These are phyloP conservation scores for Bergia puertoricense DNA, from an alignment of 92 coral and sea anemone species.

Conservation along the genomic window DNA sequence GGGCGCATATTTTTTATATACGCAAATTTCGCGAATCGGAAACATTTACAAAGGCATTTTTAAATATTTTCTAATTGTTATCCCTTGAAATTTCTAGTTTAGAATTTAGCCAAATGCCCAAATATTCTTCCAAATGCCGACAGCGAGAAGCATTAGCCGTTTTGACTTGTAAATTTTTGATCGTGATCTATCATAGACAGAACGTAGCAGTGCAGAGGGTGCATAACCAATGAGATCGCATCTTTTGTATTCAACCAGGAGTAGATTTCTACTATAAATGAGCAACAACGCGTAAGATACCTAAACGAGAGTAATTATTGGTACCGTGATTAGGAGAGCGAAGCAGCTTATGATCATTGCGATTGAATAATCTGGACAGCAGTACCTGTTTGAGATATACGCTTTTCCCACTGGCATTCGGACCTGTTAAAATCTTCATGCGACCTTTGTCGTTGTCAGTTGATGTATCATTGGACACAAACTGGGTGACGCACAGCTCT, in stretches of 20 bases:
- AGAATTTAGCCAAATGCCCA: neutral
- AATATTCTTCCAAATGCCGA: neutral
- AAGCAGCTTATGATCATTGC: neutral
- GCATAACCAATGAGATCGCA: neutral
- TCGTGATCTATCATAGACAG: neutral
- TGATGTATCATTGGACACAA: slow-evolving; percentile 91
- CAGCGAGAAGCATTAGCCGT: neutral
- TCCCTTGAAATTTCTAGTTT: neutral
- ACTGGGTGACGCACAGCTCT: slow-evolving; percentile 94
- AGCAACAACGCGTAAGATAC: neutral
- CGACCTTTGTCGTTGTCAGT: slow-evolving; percentile 73
- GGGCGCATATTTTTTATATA: neutral
- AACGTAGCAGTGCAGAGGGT: too few species aligned
- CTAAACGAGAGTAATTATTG: too few species aligned
- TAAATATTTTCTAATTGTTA: too few species aligned
- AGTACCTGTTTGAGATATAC: slow-evolving; percentile 95
- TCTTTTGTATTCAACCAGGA: neutral
- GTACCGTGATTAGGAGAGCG: neutral
- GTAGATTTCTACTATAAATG: neutral
- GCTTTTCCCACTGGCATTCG: slow-evolving; percentile 99
- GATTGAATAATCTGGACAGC: neutral
- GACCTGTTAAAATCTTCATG: slow-evolving; percentile 91
- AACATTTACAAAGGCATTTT: too few species aligned
- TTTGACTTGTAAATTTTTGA: neutral
- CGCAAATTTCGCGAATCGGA: neutral